These are phyloP conservation scores for Euspilapteryx auroguttella DNA, from an alignment of 2,888 invertebrate species.

Conservation along the genomic window DNA sequence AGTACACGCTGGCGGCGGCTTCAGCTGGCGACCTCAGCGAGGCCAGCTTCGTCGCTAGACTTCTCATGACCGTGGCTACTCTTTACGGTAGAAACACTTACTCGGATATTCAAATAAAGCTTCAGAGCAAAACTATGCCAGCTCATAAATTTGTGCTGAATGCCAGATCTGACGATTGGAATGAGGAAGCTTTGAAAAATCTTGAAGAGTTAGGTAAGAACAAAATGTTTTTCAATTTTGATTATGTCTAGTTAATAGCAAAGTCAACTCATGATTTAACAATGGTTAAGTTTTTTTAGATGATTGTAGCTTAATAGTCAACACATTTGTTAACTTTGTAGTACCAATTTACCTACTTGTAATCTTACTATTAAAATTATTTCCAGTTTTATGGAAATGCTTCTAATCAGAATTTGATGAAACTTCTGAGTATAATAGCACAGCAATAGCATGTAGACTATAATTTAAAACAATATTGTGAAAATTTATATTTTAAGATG, in stretches of 20 bases:
- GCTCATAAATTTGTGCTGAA: conserved; percentile 90
- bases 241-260: not conserved
- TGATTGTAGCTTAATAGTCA: no score
- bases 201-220: conserved; percentile 68
- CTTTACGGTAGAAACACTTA: conserved; percentile 79
- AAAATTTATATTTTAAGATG: no score
- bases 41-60: conserved; percentile 81
- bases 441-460: no score
- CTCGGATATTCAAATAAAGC: conserved; percentile 79
- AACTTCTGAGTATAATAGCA: no score
- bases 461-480: no score
- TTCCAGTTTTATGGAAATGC: no score
- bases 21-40: conserved; percentile 65
- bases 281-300: not conserved
- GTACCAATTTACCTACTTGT: no score
- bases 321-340: no score
- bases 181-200: conserved; percentile 68
- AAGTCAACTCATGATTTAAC: not conserved
- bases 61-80: conserved; percentile 80
- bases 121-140: conserved; percentile 71
- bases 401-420: no score
- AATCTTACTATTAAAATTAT: no score
- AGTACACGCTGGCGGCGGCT: conserved; percentile 78
- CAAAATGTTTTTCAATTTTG: conserved; percentile 3
- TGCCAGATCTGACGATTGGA: conserved; percentile 88